Evolutionary conservation across 2,888 invertebrate species (phyloP), one percentile per base, ranked within the genome.

Genomic region (Dasysyrphus tricinctus): DNA sequence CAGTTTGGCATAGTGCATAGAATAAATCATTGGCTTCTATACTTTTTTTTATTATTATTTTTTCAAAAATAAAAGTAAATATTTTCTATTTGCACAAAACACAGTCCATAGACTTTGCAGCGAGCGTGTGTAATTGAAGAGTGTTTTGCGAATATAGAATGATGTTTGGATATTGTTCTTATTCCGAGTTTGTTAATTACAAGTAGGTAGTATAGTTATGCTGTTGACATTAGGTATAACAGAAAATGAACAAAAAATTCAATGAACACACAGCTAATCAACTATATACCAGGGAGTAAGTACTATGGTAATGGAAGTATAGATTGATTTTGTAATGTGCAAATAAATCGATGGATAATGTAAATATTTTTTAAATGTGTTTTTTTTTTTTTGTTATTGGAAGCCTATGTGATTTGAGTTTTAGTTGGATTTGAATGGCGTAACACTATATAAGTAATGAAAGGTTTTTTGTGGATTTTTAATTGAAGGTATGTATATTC

Each of bases 331-430:
- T 69, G 74, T 75, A 80, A 80, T 61, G 69, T 80, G 73, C 67
- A 80, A 80, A 74, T 80, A 59, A 51, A 59, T 51, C 34, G 59
- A 57, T 65, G 74, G 57, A 54, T 59, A n/a, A 29, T 49, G 57
- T 67, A 69, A 80, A 80, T 54, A 69, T 75, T 80, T 49, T 80
- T 51, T 9, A 67, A 67, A 67, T 67, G 37, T 67, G 67, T 67
- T 67, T 14, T 47, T 2, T 32, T n/a, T 57, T 39, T 59, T 34
- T 16, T 57, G 16, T 34, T 37, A 37, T 5, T 57, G 5, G 19
- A 32, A 63, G 32, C 16, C 16, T 29, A 63, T 7, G n/a, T n/a
- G 29, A 44, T 63, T 29, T 44, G 9, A 44, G 29, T 44, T 65
- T 59, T 5, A 32, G 3, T 32, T 34, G 5, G 8, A 5, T 16